Evolutionary conservation across 2,888 invertebrate species (phyloP).

Genomic region (Dichetophora obliterata): DNA sequence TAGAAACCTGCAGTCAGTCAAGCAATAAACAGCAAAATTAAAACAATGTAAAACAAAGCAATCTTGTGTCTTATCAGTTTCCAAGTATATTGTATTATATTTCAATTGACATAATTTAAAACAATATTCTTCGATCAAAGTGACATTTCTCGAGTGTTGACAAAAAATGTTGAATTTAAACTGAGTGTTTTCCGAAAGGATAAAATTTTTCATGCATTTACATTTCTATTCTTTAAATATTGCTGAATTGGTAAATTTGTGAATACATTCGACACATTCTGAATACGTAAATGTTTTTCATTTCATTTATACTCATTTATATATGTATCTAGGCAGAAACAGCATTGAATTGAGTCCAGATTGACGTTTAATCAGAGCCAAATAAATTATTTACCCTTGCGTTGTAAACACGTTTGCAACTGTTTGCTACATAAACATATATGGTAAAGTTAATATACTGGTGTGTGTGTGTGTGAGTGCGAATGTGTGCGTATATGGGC

Average conservation of each 20-base stretch:
- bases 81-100: too few species aligned
- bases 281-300: background rate
- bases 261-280: background rate
- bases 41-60: too few species aligned
- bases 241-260: background rate
- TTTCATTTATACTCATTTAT: background rate
- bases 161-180: background rate
- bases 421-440: background rate
- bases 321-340: background rate
- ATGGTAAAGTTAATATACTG: background rate
- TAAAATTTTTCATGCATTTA: background rate
- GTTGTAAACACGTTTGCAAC: background rate
- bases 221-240: background rate
- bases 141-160: too few species aligned
- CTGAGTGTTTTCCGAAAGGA: background rate
- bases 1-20: too few species aligned
- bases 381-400: slow-evolving; percentile 10
- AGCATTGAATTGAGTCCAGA: slow-evolving; percentile 10
- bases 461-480: background rate
- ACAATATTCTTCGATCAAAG: too few species aligned
- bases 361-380: slow-evolving; percentile 28
- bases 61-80: too few species aligned
- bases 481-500: background rate
- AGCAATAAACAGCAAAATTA: too few species aligned
- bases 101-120: too few species aligned